These are phyloP conservation scores for Synanthedon andrenaeformis DNA, from an alignment of 2,888 invertebrate genomes.

Conservation along the genomic window DNA sequence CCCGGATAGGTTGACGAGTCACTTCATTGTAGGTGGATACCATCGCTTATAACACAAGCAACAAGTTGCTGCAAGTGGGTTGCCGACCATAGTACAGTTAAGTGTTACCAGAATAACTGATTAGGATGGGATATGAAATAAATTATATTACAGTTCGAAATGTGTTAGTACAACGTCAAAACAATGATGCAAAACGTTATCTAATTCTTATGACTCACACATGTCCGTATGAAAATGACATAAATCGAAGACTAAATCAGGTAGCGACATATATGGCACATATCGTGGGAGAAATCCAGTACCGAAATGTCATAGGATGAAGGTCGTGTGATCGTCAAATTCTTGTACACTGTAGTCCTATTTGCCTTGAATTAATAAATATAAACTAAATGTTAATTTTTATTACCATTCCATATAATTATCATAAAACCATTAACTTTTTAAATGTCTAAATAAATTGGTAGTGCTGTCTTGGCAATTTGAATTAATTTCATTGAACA, in stretches of 20 bases:
- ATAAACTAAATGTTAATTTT: background rate
- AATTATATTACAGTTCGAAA: too few relatives aligned
- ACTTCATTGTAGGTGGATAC: background rate
- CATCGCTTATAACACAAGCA: background rate
- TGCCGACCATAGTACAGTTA: background rate
- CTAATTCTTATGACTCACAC: too few relatives aligned
- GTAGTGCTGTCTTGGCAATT: too few relatives aligned
- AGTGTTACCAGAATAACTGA: background rate
- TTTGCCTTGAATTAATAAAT: background rate
- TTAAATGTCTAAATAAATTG: too few relatives aligned
- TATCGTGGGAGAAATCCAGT: slow-evolving; percentile 15
- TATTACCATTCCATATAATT: background rate
- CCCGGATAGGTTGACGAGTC: background rate
- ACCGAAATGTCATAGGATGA: slow-evolving; percentile 13
- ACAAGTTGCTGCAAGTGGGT: background rate
- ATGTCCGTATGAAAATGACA: background rate
- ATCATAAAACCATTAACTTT: too few relatives aligned
- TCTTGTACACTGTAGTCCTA: background rate
- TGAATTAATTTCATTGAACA: too few relatives aligned
- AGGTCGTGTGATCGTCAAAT: slow-evolving; percentile 9
- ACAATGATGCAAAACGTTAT: too few relatives aligned
- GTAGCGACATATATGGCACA: slow-evolving; percentile 9
- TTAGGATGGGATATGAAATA: background rate
- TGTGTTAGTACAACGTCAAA: too few relatives aligned
- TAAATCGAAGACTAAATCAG: slow-evolving; percentile 2